Conservation (phyloP, 2,113 vertebrate species). For the Urocolius indicus region DNA sequence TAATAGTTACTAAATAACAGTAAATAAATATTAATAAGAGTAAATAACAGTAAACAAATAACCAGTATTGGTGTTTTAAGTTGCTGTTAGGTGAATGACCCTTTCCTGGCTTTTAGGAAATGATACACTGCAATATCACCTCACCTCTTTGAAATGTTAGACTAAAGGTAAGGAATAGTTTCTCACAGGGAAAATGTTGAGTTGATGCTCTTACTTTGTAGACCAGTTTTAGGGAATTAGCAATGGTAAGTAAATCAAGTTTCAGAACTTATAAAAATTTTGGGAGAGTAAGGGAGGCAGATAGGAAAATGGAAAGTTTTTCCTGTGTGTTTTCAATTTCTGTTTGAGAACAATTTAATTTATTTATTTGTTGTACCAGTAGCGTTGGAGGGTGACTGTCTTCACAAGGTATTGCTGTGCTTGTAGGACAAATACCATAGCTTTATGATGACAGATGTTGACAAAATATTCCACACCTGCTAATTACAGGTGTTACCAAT, state of each 20-base stretch:
- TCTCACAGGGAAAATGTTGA: background rate
- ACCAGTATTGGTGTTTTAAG: background rate
- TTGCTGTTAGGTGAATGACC: background rate
- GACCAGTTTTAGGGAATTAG: background rate
- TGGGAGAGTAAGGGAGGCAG: background rate
- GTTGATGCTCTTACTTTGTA: background rate
- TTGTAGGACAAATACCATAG: slow-evolving; percentile 19
- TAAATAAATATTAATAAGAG: background rate
- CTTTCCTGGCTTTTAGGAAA: background rate
- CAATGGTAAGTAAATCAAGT: background rate
- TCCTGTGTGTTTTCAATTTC: slow-evolving; percentile 24
- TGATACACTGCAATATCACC: background rate
- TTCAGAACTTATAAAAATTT: background rate
- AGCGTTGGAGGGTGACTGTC: background rate
- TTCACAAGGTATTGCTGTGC: background rate
- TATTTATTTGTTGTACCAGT: background rate
- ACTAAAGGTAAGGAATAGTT: background rate
- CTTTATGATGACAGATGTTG: slow-evolving; percentile 56
- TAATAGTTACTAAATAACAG: background rate
- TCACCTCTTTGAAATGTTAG: background rate
- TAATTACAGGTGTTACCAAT: slow-evolving; percentile 44
- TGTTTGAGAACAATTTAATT: background rate
- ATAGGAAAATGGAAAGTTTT: background rate
- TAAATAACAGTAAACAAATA: background rate
- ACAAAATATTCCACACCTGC: slow-evolving; percentile 54